Evolutionary conservation across 2,888 invertebrate species (phyloP).

Genomic region (Conomelus anceps): DNA sequence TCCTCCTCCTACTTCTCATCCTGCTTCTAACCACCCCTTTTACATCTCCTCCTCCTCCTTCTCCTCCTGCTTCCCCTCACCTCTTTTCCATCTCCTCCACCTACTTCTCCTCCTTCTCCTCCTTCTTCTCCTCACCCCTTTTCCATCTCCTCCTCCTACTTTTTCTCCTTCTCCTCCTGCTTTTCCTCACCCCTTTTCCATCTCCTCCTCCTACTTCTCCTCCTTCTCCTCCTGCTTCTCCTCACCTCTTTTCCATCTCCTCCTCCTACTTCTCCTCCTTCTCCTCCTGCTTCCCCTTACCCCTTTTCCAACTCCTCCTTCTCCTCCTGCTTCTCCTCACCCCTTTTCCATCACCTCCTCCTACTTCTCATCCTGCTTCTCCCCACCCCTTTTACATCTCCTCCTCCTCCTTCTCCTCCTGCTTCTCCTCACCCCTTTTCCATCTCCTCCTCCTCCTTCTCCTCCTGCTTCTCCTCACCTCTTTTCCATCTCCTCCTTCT

Average conservation of each 20-base stretch:
- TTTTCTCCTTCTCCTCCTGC: background rate
- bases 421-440: background rate
- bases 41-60: background rate
- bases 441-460: background rate
- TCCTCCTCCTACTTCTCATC: background rate
- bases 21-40: background rate
- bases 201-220: background rate
- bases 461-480: background rate
- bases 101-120: background rate
- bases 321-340: background rate
- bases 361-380: too few species aligned
- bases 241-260: too few species aligned
- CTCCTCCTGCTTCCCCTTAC: too few species aligned
- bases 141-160: background rate
- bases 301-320: background rate
- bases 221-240: too few species aligned
- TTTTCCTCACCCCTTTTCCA: background rate
- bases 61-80: background rate
- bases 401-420: background rate
- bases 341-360: background rate
- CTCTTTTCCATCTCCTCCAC: too few species aligned
- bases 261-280: too few species aligned
- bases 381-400: background rate
- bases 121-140: background rate
- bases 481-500: background rate